Conservation (phyloP, 2,888 invertebrate species). For the Dicyrtomina minuta region DNA sequence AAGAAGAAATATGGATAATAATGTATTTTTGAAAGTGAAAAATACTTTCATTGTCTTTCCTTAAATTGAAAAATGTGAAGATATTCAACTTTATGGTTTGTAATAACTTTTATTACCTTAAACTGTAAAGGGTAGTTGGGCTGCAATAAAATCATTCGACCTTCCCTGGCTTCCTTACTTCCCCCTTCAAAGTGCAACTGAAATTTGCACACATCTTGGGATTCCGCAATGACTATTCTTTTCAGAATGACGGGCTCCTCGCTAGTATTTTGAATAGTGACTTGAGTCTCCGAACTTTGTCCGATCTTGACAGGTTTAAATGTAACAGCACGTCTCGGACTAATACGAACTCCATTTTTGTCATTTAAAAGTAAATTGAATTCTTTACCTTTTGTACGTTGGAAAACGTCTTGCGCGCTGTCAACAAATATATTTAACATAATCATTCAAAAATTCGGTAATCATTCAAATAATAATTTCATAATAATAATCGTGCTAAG, state of each 20-base stretch:
- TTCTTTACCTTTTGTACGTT: background rate
- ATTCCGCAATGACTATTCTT: slow-evolving; percentile 29
- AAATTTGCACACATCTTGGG: slow-evolving; percentile 43
- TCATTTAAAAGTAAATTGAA: slow-evolving; percentile 33
- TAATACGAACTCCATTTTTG: slow-evolving; percentile 39
- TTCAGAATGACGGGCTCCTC: slow-evolving; percentile 1
- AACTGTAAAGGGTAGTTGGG: too few species aligned
- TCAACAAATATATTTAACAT: background rate
- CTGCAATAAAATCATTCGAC: too few species aligned
- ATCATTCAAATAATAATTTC: too few species aligned
- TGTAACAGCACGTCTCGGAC: slow-evolving; percentile 24
- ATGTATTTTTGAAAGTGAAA: too few species aligned
- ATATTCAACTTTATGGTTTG: too few species aligned
- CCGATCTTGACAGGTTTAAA: too few species aligned
- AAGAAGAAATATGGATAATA: slow-evolving; percentile 59
- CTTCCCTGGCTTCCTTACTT: slow-evolving; percentile 52
- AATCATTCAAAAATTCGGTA: too few species aligned
- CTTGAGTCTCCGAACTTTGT: slow-evolving; percentile 2
- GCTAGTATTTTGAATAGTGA: slow-evolving; percentile 38
- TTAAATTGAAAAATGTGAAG: too few species aligned
- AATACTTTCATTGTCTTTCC: too few species aligned
- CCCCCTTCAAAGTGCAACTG: too few species aligned
- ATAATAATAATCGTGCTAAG: too few species aligned
- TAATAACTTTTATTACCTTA: too few species aligned
- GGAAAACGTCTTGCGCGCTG: slow-evolving; percentile 8